A percentile compares a stretch with the other conserved stretches of the same genome.
These are phyloP conservation scores for Gallinago jamesoni DNA, from an alignment of 2,113 vertebrate genomes.

Conservation along the genomic window DNA sequence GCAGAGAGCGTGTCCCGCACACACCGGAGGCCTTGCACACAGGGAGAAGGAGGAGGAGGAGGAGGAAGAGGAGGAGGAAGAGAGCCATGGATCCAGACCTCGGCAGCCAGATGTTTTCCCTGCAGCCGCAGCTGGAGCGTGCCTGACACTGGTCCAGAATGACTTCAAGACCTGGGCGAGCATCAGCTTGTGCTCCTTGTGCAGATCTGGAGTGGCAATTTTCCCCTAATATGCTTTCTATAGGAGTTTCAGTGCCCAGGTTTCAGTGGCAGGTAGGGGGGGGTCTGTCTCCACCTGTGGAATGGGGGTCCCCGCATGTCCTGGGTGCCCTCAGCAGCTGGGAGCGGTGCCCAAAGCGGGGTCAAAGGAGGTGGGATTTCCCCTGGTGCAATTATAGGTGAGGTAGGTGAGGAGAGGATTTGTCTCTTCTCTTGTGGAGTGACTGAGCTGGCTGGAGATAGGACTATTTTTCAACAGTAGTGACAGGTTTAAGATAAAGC, in stretches of 20 bases:
- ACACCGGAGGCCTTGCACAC: background rate
- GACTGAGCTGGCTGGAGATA: background rate
- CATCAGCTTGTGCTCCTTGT: background rate
- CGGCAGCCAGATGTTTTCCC: background rate
- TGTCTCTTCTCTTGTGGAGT: background rate
- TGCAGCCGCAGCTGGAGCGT: background rate
- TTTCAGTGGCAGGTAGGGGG: background rate
- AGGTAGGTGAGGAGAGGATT: background rate
- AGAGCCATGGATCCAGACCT: background rate
- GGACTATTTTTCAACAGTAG: background rate
- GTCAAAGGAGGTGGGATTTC: background rate
- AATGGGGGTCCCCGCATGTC: accelerated
- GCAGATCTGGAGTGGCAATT: background rate
- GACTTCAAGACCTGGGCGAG: background rate
- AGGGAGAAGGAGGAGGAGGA: background rate
- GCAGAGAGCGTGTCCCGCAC: constrained; percentile 39
- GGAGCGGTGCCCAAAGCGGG: accelerated
- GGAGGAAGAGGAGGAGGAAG: background rate
- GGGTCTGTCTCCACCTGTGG: background rate
- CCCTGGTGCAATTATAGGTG: background rate
- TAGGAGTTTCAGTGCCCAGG: background rate
- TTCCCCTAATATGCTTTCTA: accelerated
- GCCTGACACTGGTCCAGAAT: background rate
- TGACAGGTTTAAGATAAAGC: background rate
- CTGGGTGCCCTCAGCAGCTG: background rate